phyloP scores from a whole-genome alignment of 2,113 vertebrate species.

The Anhinga anhinga region DNA sequence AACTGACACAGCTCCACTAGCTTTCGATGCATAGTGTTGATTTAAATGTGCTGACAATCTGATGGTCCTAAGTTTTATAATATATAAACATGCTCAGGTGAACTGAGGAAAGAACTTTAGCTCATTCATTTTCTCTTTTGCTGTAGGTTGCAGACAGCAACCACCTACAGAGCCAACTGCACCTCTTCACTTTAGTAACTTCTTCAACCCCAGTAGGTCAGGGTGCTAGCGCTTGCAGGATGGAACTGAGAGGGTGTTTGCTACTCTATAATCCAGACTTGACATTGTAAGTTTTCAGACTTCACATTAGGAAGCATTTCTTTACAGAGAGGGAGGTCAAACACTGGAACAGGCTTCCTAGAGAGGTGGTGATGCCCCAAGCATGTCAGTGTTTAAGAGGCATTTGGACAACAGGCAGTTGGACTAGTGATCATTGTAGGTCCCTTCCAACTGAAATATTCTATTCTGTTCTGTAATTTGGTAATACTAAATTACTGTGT shows the following conservation, averaged over 20 bases:
- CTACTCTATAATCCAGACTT: background rate
- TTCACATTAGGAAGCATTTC: background rate
- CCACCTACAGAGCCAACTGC: background rate
- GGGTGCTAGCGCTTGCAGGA: background rate
- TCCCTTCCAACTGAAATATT: background rate
- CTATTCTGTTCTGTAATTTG: background rate
- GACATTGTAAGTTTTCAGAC: background rate
- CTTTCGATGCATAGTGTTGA: background rate
- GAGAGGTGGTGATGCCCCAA: background rate
- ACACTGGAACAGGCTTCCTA: background rate
- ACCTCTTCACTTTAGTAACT: rapidly evolving
- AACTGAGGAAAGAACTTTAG: background rate
- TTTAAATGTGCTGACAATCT: background rate
- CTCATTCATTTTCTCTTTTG: background rate
- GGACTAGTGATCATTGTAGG: background rate
- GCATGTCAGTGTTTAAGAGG: background rate
- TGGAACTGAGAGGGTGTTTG: background rate
- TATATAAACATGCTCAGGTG: background rate
- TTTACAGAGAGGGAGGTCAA: background rate
- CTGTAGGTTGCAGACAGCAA: background rate
- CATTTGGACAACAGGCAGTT: background rate
- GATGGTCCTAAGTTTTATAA: background rate
- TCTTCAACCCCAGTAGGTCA: background rate
- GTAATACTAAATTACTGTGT: background rate
- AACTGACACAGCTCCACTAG: background rate